Evolutionary conservation across 2,888 invertebrate genomes (phyloP).

Genomic region (Heterodera filipjevi): DNA sequence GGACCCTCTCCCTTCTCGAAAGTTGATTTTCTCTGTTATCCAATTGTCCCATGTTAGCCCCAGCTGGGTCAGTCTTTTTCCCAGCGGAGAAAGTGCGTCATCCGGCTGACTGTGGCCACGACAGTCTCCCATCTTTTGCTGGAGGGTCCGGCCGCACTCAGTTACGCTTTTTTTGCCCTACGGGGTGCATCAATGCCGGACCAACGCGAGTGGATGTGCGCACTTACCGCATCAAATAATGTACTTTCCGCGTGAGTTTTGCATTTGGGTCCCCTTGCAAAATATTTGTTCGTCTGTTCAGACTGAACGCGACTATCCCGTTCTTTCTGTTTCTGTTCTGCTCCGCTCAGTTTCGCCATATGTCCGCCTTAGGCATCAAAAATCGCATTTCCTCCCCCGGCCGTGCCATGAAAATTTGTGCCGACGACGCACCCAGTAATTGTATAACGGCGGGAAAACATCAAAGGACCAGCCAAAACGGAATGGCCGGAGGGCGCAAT

Average conservation of each 20-base stretch:
- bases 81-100: slow-evolving; percentile 58
- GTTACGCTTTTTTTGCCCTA: slow-evolving; percentile 40
- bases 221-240: slow-evolving; percentile 57
- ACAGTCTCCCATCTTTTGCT: slow-evolving; percentile 57
- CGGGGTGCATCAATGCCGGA: slow-evolving; percentile 39
- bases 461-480: not conserved
- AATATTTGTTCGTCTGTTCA: not conserved
- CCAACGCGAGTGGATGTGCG: slow-evolving; percentile 47
- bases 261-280: not conserved
- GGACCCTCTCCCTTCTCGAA: not conserved
- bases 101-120: slow-evolving; percentile 61
- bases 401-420: not conserved
- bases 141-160: slow-evolving; percentile 56
- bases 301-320: slow-evolving; percentile 60
- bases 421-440: not conserved
- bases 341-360: slow-evolving; percentile 59
- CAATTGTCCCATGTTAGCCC: slow-evolving; percentile 48
- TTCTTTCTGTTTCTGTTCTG: slow-evolving; percentile 59
- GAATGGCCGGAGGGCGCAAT: not conserved
- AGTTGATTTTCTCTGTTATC: not conserved
- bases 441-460: not conserved
- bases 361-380: slow-evolving; percentile 49
- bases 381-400: not conserved
- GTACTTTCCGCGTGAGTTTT: slow-evolving; percentile 46
- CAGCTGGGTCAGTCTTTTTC: slow-evolving; percentile 56